These are phyloP conservation scores for Lutraria rhynchaena DNA, from an alignment of 1,140 invertebrate genomes.

Conservation along the genomic window DNA sequence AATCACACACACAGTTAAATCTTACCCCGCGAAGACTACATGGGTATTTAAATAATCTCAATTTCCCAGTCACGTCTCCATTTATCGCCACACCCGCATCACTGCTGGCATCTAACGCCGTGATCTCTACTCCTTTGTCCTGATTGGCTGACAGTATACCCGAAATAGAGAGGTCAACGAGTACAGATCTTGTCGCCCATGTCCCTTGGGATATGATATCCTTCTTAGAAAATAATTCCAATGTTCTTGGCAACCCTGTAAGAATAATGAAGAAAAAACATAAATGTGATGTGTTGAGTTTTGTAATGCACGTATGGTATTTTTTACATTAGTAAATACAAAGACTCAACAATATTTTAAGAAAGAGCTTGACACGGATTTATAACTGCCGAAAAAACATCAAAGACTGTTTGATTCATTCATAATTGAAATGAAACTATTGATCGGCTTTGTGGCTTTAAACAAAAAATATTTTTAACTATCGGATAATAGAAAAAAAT, in stretches of 20 bases:
- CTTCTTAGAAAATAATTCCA: neutral
- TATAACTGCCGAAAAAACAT: no score
- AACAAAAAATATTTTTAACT: neutral
- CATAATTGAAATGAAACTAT: no score
- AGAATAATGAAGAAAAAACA: conserved; percentile 13
- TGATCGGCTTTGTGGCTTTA: no score
- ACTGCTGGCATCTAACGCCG: conserved; percentile 48
- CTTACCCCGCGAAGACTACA: conserved; percentile 65
- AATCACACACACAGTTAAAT: neutral
- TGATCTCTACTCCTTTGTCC: conserved; percentile 1
- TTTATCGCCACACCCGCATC: conserved; percentile 60
- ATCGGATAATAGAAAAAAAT: neutral
- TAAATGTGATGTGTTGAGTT: no score
- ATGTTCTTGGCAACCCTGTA: conserved; percentile 15
- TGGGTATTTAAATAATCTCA: conserved; percentile 69
- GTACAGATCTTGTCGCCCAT: neutral
- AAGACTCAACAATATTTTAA: no score
- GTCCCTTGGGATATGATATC: neutral
- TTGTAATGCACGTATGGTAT: no score
- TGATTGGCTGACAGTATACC: conserved; percentile 31
- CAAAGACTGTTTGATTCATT: no score
- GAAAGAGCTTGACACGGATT: no score
- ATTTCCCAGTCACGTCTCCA: conserved; percentile 66
- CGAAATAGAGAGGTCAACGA: conserved; percentile 22
- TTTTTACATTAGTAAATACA: no score